Conservation (phyloP, 64 coral and sea anemone species). For the Montipora capricornis region DNA sequence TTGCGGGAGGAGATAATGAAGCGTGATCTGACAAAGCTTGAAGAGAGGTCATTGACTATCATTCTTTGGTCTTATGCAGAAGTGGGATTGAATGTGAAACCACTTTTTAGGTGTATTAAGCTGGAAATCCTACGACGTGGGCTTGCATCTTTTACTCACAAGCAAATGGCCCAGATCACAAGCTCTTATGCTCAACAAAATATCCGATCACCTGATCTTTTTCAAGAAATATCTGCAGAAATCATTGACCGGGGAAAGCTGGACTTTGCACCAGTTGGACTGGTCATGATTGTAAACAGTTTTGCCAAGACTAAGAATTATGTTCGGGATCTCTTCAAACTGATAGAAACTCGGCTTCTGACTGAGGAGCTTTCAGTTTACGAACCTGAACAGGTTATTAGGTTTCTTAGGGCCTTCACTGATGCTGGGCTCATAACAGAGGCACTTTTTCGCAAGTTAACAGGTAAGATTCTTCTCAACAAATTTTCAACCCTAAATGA, state of each 20-base stretch:
- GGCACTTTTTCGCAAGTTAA: conserved; percentile 35
- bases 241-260: conserved; percentile 35
- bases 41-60: conserved; percentile 44
- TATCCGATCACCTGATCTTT: conserved; percentile 69
- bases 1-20: conserved; percentile 57
- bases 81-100: conserved; percentile 51
- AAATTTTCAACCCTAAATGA: conserved; percentile 33
- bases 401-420: conserved; percentile 67
- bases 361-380: conserved; percentile 20
- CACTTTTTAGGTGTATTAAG: conserved; percentile 62
- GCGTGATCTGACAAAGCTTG: conserved; percentile 46
- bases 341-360: conserved; percentile 18
- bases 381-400: conserved; percentile 48
- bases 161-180: conserved; percentile 65
- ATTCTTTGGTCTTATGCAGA: conserved; percentile 75
- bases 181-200: conserved; percentile 63
- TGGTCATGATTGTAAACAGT: conserved; percentile 61
- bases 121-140: conserved; percentile 63
- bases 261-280: conserved; percentile 42
- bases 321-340: conserved; percentile 43
- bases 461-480: conserved; percentile 41
- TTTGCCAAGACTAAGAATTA: conserved; percentile 81
- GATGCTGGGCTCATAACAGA: conserved; percentile 30
- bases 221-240: conserved; percentile 60
- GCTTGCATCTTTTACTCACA: conserved; percentile 36